Percentiles rank a stretch among this genome's conserved stretches.
phyloP scores from a whole-genome alignment of 23 tunicate species.

The Trididemnum nubilum region DNA sequence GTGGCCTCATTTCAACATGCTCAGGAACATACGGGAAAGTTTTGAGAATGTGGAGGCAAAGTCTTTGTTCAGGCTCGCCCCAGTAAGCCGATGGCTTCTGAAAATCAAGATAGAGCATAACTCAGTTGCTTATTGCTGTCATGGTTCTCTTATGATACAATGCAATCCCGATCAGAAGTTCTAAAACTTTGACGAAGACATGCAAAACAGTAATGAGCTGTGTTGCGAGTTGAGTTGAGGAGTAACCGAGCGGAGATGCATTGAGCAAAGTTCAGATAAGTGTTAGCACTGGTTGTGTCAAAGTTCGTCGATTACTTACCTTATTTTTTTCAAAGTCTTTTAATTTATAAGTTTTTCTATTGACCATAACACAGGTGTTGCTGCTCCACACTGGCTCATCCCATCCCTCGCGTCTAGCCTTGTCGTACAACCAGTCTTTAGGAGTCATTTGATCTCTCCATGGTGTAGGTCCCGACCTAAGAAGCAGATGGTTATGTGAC shows the following conservation, averaged over 20 bases:
- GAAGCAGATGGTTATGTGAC: too few relatives aligned
- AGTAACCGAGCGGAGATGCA: too few relatives aligned
- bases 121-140: neutral
- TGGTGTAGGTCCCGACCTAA: slow-evolving; percentile 72
- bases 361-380: slow-evolving; percentile 78
- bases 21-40: slow-evolving; percentile 75
- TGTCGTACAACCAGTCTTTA: slow-evolving; percentile 76
- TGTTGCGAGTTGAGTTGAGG: too few relatives aligned
- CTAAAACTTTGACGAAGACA: too few relatives aligned
- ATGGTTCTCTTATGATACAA: too few relatives aligned
- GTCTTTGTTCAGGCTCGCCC: slow-evolving; percentile 86
- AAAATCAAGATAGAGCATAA: neutral
- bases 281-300: too few relatives aligned
- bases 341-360: slow-evolving; percentile 59
- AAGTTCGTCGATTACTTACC: too few relatives aligned
- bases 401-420: slow-evolving; percentile 46
- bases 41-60: slow-evolving; percentile 62
- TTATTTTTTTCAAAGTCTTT: slow-evolving; percentile 54
- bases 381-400: slow-evolving; percentile 98
- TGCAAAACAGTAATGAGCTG: too few relatives aligned
- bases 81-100: slow-evolving; percentile 61
- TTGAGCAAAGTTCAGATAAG: too few relatives aligned
- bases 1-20: slow-evolving; percentile 93
- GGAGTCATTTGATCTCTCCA: slow-evolving; percentile 91
- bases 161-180: too few relatives aligned